A percentile compares a stretch with the other conserved stretches of the same genome.
phyloP scores from a whole-genome alignment of 2,888 invertebrate genomes.

The Cataglyphis albicans region DNA sequence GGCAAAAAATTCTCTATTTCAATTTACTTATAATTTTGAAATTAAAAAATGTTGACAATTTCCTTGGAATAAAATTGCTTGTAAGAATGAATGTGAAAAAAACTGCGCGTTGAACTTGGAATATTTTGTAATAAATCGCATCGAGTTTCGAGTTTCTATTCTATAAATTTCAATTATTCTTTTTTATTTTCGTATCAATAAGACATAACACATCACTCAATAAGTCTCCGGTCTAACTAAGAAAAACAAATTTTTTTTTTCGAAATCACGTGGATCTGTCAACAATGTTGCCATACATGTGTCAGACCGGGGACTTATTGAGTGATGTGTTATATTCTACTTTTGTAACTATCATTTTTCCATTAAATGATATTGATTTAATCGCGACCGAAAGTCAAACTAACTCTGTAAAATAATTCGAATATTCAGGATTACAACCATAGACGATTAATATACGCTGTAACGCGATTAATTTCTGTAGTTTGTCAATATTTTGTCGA shows the following conservation, averaged over 20 bases:
- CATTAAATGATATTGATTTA: slow-evolving; percentile 20
- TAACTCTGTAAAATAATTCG: slow-evolving; percentile 10
- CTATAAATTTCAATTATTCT: neutral
- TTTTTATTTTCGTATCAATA: neutral
- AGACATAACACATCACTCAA: no score
- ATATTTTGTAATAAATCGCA: neutral
- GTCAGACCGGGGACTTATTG: no score
- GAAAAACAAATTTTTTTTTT: no score
- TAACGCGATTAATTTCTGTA: slow-evolving; percentile 40
- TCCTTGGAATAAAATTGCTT: neutral
- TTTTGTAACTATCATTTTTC: neutral
- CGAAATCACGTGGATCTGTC: no score
- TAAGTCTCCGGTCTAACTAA: no score
- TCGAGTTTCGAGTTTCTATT: neutral
- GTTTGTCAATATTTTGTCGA: slow-evolving; percentile 27
- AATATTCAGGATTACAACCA: neutral
- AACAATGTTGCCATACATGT: no score
- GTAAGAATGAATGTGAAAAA: neutral
- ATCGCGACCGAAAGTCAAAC: neutral
- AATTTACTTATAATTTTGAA: neutral
- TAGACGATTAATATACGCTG: slow-evolving; percentile 7
- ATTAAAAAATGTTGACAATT: neutral
- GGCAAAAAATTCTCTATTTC: neutral
- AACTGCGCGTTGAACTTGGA: neutral
- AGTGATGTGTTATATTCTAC: no score